These are phyloP conservation scores for Boulengeromyrus knoepffleri DNA, from an alignment of 2,113 vertebrate species.

Conservation along the genomic window DNA sequence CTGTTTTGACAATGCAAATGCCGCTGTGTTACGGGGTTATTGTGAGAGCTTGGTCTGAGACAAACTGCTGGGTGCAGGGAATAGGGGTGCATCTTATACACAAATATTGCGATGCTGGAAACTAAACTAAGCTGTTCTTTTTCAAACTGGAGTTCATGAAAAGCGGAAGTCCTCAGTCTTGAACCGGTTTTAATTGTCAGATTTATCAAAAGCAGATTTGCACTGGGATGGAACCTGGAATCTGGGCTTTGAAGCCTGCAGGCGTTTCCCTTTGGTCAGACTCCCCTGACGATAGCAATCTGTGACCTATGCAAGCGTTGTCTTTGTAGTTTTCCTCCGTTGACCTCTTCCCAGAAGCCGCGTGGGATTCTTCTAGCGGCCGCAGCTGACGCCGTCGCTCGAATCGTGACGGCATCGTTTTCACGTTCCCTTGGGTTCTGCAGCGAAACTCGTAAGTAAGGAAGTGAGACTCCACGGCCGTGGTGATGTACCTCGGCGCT, in stretches of 20 bases:
- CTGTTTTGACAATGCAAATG: neutral
- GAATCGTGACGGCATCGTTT: no score
- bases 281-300: constrained; percentile 31
- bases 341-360: constrained; percentile 6
- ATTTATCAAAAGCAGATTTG: constrained; percentile 52
- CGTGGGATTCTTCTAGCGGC: neutral
- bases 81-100: neutral
- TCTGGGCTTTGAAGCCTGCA: constrained; percentile 41
- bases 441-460: neutral
- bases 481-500: neutral
- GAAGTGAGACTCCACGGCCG: neutral
- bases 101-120: neutral
- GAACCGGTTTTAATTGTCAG: constrained; percentile 54
- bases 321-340: constrained; percentile 45
- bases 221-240: constrained; percentile 51
- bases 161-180: constrained; percentile 30
- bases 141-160: constrained; percentile 36
- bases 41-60: neutral
- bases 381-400: neutral
- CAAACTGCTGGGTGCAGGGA: neutral
- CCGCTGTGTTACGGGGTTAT: neutral
- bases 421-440: neutral
- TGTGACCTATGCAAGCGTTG: constrained; percentile 55
- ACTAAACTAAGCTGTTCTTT: constrained; percentile 17
- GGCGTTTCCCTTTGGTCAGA: constrained; percentile 38